Conservation (phyloP, 2,797 vertebrate species). For the Selene dorsalis region DNA sequence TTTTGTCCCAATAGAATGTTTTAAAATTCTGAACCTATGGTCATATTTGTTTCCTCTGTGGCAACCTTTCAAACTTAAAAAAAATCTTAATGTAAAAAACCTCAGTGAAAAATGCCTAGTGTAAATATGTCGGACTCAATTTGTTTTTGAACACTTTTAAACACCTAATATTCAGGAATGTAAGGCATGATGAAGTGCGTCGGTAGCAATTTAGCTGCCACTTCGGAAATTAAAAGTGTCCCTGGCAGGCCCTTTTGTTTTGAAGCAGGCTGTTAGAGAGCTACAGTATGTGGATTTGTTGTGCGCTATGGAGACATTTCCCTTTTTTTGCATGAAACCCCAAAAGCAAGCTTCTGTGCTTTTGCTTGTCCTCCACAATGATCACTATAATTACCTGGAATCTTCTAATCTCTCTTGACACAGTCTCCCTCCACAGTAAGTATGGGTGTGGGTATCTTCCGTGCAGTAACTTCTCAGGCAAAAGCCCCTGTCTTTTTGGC, state of each 20-base stretch:
- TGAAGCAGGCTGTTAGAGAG: slow-evolving; percentile 14
- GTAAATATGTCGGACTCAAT: slow-evolving; percentile 1
- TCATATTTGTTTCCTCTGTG: slow-evolving; percentile 5
- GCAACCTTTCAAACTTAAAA: not conserved
- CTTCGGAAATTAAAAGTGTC: slow-evolving; percentile 12
- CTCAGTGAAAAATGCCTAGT: too few species aligned
- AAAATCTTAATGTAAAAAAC: too few species aligned
- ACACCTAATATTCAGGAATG: slow-evolving; percentile 22
- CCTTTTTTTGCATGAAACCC: slow-evolving; percentile 8
- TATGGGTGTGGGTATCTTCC: slow-evolving; percentile 7
- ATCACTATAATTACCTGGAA: slow-evolving; percentile 27
- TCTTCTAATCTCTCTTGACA: slow-evolving; percentile 17
- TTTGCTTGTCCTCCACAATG: not conserved
- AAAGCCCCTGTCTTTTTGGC: slow-evolving; percentile 22
- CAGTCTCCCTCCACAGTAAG: slow-evolving; percentile 17
- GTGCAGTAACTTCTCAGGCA: slow-evolving; percentile 23
- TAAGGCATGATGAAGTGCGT: slow-evolving; percentile 7
- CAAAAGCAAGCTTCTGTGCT: slow-evolving; percentile 7
- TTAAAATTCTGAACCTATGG: not conserved
- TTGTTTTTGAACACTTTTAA: not conserved
- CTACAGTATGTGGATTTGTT: not conserved
- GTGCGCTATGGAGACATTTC: not conserved
- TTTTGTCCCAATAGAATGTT: not conserved
- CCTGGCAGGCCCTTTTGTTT: slow-evolving; percentile 9
- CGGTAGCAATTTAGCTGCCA: slow-evolving; percentile 9